Percentiles rank a stretch among this genome's conserved stretches.
phyloP scores from a whole-genome alignment of 2,113 vertebrate genomes.

The Henicopernis longicauda region DNA sequence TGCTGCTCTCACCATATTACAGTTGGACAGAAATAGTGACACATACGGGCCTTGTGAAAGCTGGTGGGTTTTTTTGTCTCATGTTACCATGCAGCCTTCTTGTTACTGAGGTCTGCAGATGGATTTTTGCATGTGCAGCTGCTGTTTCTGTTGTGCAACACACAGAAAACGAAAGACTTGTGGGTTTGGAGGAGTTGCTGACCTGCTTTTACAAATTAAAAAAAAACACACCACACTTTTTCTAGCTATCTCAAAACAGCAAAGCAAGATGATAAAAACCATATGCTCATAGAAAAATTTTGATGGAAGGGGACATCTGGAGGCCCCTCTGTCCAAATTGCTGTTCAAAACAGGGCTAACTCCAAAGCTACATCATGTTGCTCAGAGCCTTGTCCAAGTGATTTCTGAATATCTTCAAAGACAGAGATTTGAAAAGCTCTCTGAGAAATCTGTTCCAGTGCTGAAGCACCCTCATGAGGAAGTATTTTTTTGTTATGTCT shows the following conservation, averaged over 20 bases:
- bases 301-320: neutral
- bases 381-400: neutral
- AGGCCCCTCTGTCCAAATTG: neutral
- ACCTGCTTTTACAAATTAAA: neutral
- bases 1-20: neutral
- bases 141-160: neutral
- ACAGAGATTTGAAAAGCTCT: neutral
- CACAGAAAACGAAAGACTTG: neutral
- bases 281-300: neutral
- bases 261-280: neutral
- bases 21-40: slow-evolving; percentile 13
- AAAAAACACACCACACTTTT: neutral
- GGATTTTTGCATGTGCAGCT: neutral
- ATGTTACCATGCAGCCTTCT: slow-evolving; percentile 9
- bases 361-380: neutral
- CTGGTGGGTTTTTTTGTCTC: neutral
- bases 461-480: neutral
- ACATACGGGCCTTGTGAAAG: neutral
- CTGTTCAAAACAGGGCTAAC: neutral
- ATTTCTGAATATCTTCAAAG: neutral
- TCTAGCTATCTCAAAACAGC: neutral
- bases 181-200: neutral
- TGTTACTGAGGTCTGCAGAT: neutral
- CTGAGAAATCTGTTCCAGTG: neutral
- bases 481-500: neutral